phyloP scores from a whole-genome alignment of 2,797 vertebrate genomes.

The Oryzias dopingdopingensis region DNA sequence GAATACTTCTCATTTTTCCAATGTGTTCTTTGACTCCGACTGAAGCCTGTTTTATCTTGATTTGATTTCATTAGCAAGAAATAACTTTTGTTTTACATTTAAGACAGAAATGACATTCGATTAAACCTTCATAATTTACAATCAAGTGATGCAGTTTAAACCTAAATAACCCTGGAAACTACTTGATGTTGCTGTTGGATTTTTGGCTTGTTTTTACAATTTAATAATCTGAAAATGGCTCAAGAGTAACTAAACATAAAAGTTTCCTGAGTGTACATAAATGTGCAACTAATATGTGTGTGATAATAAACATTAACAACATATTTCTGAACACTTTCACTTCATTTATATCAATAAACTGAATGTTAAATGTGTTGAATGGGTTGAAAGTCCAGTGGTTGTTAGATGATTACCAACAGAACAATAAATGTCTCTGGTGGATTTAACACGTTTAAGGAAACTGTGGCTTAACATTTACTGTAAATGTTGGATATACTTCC shows the following conservation, averaged over 20 bases:
- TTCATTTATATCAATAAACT: neutral
- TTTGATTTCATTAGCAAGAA: neutral
- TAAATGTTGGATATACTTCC: neutral
- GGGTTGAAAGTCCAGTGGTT: neutral
- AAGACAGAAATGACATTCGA: neutral
- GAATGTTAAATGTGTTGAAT: neutral
- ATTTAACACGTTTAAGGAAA: neutral
- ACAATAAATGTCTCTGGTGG: neutral
- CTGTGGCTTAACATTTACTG: neutral
- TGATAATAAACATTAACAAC: neutral
- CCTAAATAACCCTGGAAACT: neutral
- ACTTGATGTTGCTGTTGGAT: neutral
- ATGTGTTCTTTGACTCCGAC: conserved; percentile 1
- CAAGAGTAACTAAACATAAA: too few relatives aligned
- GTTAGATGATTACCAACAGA: neutral
- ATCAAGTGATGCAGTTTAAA: neutral
- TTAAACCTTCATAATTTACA: neutral
- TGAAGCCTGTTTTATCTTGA: neutral
- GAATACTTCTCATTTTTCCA: neutral
- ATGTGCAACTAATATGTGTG: too few relatives aligned
- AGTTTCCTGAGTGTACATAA: too few relatives aligned
- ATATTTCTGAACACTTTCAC: neutral
- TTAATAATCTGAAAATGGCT: too few relatives aligned
- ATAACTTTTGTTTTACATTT: neutral
- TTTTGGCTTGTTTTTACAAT: too few relatives aligned